Base-by-base conservation (phyloP, 2,888 invertebrate genomes). In the Helobdella robusta region DNA sequence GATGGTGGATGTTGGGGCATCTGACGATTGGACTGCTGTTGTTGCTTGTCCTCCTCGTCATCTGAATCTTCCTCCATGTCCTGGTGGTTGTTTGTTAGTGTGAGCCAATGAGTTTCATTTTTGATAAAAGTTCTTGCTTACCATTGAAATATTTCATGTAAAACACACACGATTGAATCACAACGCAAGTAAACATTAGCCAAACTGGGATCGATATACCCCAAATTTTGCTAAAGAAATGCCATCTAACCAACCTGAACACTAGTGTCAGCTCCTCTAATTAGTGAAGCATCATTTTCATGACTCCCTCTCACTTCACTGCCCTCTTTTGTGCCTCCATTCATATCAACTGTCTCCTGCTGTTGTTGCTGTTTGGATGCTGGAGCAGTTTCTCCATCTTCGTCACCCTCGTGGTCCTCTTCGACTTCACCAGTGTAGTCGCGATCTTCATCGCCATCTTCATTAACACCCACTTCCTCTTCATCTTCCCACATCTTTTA, bases 281-380 rank as follows among this genome's bases (percentile, higher is more conserved):
- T 34, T 2, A 23, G 48, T n/a, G 32, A 25, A 4, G n/a, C 28
- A 8, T 34, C 40, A 8, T 59, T 20, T 25, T 59, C 25, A 5
- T 11, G 25, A 30, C 8, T 35, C 6, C 30, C n/a, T 4, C n/a
- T 30, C 2, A 28, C 59, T 35, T 23, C 4, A 36, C 40, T 50
- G 25, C 23, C 61, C 6, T 48, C 52, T 62, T 83, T 83, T 0
- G 88, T 90, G 75, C 90, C 91, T 44, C 90, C 85, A 76, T 91
- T 91, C 89, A 91, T 91, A 67, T 76, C 76, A 46, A 89, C 88
- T 71, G 89, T 88, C 69, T 89, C 89, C 0, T 61, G 59, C 54
- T 70, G 34, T 25, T 64, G 86, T 32, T 34, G 4, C 3, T 25
- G 34, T 3, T n/a, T n/a, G n/a, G n/a, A n/a, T n/a, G n/a, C n/a